These are phyloP conservation scores for Python bivittatus DNA, from an alignment of 2,113 vertebrate species.

Conservation along the genomic window DNA sequence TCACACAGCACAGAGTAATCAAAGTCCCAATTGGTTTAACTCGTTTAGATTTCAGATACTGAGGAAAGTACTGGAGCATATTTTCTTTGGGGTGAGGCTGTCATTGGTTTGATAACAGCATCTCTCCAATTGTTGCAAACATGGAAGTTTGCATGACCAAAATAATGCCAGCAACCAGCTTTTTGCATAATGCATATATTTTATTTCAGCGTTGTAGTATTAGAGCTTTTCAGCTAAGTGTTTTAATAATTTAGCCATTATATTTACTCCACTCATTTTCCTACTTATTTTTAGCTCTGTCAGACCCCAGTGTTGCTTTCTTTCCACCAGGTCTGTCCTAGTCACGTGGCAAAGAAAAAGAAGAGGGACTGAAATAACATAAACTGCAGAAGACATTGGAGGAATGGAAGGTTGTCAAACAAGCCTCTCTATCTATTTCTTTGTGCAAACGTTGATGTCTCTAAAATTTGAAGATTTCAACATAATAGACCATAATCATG, in stretches of 20 bases:
- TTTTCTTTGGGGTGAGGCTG: not conserved
- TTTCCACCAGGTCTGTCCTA: not conserved
- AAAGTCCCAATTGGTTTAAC: too few relatives aligned
- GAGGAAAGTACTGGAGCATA: not conserved
- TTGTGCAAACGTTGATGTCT: constrained; percentile 36
- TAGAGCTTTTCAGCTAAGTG: not conserved
- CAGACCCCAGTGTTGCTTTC: not conserved
- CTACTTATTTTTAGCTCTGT: not conserved
- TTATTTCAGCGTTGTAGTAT: not conserved
- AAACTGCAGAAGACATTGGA: not conserved
- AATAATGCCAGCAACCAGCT: not conserved
- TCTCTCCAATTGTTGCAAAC: not conserved
- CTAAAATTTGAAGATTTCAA: constrained; percentile 57
- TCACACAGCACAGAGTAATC: too few relatives aligned
- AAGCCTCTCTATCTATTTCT: constrained; percentile 8
- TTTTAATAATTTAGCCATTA: not conserved
- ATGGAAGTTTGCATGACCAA: not conserved
- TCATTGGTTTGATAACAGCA: not conserved
- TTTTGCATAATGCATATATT: not conserved
- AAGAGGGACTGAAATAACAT: not conserved
- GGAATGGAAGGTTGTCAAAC: not conserved
- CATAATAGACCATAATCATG: constrained; percentile 60
- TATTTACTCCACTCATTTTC: not conserved
- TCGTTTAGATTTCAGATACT: not conserved
- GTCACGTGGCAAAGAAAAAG: constrained; percentile 8